A percentile compares a stretch with the other conserved stretches of the same genome.
phyloP scores from a whole-genome alignment of 1,140 invertebrate species.

The Heliconius melpomene region DNA sequence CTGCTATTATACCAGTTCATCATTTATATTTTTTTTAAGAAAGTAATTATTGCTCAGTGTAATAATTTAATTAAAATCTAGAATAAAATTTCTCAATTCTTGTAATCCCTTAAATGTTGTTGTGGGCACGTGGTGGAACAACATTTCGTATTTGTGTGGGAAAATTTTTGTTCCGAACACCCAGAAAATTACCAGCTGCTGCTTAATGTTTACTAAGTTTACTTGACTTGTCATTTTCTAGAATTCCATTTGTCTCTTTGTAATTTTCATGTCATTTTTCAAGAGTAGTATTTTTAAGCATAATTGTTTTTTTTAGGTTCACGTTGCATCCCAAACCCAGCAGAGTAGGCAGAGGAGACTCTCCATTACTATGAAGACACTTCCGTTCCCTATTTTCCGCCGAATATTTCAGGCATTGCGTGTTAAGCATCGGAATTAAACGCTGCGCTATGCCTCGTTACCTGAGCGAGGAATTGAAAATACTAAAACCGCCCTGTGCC shows the following conservation, averaged over 20 bases:
- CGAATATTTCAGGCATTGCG: neutral
- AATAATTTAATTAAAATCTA: conserved; percentile 1
- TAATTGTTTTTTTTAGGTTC: too few relatives aligned
- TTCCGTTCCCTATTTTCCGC: neutral
- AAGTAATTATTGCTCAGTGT: neutral
- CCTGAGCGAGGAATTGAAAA: neutral
- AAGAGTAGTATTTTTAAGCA: too few relatives aligned
- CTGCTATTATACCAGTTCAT: too few relatives aligned
- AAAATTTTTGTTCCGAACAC: neutral
- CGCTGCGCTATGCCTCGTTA: neutral
- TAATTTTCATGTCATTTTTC: too few relatives aligned
- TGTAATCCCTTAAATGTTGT: conserved; percentile 2
- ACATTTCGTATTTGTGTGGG: neutral
- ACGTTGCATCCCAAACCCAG: too few relatives aligned
- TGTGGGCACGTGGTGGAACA: neutral
- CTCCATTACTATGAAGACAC: too few relatives aligned
- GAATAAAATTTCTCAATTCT: neutral
- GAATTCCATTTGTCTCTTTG: too few relatives aligned
- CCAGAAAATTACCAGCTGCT: neutral
- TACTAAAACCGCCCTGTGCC: too few relatives aligned
- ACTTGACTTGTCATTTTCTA: neutral
- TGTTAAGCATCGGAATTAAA: neutral
- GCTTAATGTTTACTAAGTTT: neutral
- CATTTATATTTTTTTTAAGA: neutral
- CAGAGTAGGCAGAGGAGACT: too few relatives aligned